These are phyloP conservation scores for Luscinia luscinia DNA, from an alignment of 2,797 vertebrate genomes.

Conservation along the genomic window DNA sequence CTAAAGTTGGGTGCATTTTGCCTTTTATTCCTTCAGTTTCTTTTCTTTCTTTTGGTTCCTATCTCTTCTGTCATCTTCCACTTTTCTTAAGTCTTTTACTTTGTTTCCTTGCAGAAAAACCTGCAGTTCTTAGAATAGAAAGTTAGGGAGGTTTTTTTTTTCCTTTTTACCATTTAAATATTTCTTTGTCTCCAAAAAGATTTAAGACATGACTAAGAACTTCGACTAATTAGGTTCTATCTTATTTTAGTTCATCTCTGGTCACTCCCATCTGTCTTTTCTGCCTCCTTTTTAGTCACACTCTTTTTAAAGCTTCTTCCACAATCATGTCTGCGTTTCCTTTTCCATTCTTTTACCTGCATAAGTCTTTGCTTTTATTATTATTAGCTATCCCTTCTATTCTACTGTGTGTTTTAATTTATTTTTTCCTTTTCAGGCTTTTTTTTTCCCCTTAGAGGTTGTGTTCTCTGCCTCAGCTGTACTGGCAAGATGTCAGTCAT, in stretches of 20 bases:
- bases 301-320: not conserved
- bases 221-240: not conserved
- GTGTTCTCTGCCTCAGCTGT: not conserved
- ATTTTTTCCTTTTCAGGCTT: not conserved
- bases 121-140: not conserved
- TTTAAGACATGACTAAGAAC: not conserved
- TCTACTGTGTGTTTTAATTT: not conserved
- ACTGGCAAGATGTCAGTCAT: rapidly evolving
- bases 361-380: not conserved
- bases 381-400: not conserved
- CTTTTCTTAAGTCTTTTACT: not conserved
- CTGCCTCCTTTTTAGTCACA: not conserved
- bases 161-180: not conserved
- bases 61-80: not conserved
- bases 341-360: not conserved
- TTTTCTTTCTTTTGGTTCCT: not conserved
- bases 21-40: not conserved
- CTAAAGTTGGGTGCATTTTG: not conserved
- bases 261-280: not conserved
- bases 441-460: not conserved
- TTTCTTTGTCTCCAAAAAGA: not conserved
- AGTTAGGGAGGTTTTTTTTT: not conserved
- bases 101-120: not conserved
- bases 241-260: not conserved
- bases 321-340: not conserved